A percentile compares a stretch with the other conserved stretches of the same genome.
Evolutionary conservation across 2,888 invertebrate species (phyloP).

Genomic region (Marasmarcha lunaedactyla): DNA sequence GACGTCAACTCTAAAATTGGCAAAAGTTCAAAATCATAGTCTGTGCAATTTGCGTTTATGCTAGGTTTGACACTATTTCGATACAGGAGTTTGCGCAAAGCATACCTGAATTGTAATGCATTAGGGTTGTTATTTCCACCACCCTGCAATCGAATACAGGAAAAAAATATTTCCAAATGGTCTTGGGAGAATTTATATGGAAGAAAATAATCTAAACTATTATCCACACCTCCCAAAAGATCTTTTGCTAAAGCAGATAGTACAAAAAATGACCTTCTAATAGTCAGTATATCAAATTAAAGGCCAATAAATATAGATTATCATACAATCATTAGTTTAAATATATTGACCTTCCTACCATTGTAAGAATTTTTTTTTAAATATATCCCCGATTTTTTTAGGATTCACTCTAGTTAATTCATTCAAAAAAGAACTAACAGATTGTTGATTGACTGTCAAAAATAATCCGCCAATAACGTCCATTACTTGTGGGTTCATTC

Average conservation of each 20-base stretch:
- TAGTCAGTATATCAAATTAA: no score
- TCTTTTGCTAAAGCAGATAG: not conserved
- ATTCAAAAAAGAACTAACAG: no score
- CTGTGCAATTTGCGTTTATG: slow-evolving; percentile 10
- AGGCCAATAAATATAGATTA: no score
- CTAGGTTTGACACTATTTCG: slow-evolving; percentile 11
- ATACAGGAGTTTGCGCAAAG: slow-evolving; percentile 10
- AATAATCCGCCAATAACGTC: no score
- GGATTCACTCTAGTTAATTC: no score
- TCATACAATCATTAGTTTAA: no score
- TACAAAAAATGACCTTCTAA: no score
- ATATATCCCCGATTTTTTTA: no score
- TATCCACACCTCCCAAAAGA: not conserved
- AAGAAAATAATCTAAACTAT: not conserved
- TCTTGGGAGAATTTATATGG: slow-evolving; percentile 1
- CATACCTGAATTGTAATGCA: slow-evolving; percentile 6
- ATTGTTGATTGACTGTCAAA: no score
- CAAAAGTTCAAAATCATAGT: slow-evolving; percentile 7
- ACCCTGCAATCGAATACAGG: not conserved
- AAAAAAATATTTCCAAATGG: not conserved
- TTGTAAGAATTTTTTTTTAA: no score
- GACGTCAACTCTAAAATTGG: slow-evolving; percentile 11
- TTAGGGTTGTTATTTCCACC: not conserved
- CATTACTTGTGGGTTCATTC: no score
- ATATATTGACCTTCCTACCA: no score